A percentile compares a stretch with the other conserved stretches of the same genome.
These are phyloP conservation scores for Phrynosoma platyrhinos DNA, from an alignment of 2,113 vertebrate species.

Conservation along the genomic window DNA sequence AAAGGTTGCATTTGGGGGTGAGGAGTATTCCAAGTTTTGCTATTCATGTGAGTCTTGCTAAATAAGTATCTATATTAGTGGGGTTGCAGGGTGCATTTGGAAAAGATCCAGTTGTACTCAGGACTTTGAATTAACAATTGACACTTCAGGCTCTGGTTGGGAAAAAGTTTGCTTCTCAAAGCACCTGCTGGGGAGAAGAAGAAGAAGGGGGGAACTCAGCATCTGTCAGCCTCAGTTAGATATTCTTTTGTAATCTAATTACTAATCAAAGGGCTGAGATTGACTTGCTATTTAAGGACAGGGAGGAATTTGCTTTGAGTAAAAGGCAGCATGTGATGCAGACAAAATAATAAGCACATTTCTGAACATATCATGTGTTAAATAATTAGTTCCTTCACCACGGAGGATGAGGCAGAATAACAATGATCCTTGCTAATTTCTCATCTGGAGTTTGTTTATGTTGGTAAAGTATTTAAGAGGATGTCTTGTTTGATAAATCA, in stretches of 20 bases:
- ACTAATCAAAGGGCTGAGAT: slow-evolving; percentile 14
- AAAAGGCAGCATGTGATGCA: slow-evolving; percentile 14
- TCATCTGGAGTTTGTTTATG: slow-evolving; percentile 2
- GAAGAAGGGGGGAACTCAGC: neutral
- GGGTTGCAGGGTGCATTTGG: neutral
- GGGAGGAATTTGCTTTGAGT: slow-evolving; percentile 22
- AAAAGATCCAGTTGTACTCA: slow-evolving; percentile 2
- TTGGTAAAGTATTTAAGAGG: neutral
- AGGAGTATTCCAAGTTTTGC: slow-evolving; percentile 4
- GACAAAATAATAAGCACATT: neutral
- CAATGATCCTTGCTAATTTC: neutral
- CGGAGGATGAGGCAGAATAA: neutral
- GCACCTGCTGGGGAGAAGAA: neutral
- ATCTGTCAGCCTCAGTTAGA: neutral
- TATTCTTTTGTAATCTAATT: neutral
- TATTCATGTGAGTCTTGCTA: neutral
- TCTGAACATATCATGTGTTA: neutral
- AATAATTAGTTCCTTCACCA: neutral
- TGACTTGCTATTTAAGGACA: neutral
- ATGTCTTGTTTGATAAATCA: neutral
- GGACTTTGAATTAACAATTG: slow-evolving; percentile 17
- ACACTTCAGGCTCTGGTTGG: neutral
- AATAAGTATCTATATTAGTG: neutral
- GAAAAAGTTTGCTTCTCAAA: slow-evolving; percentile 45
- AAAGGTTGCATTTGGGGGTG: neutral